Evolutionary conservation across 2,797 vertebrate genomes (phyloP), one percentile per base, ranked within the genome.

Genomic region (Menidia menidia): DNA sequence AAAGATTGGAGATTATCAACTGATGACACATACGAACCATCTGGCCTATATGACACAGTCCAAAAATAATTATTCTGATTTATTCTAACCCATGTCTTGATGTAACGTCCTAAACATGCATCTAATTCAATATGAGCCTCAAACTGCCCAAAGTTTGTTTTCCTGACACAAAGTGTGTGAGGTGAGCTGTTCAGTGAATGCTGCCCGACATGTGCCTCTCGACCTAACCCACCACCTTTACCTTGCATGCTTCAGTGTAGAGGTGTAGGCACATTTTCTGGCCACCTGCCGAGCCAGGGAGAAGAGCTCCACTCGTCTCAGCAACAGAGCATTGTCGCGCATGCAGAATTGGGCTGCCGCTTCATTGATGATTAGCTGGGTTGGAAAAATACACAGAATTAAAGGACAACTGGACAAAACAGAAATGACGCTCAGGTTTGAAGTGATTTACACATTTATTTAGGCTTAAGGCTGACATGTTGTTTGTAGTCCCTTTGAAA

Each of bases 291-390:
- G 94, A 0, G 97, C 97, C 65, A 99, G 83, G 4, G 97, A 98
- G 87, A 99, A 99, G 68, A 99, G 96, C 88, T 99, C 97, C 48
- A 98, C 97, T 7, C 97, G 94, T 78, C 97, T 94, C 78, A 98
- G 90, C 80, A 99, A 88, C 73, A 98, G 94, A 0, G 96, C 96
- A 71, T 97, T 97, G 92, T 99, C 97, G 10, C 96, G 94, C 83
- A 97, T 95, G 83, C 97, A 99, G 92, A 99, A 98, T 91, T 97
- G 98, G 32, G 97, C 97, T 0, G 97, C 97, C 0, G 97, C 97
- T 87, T 99, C 98, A 3, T 98, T 99, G 93, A 98, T 98, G 89
- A 97, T 98, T 86, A 99, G 84, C 98, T 99, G 92, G 56, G 66
- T 71, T 82, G 56, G 72, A 10, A 82, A 48, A 73, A 80, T 82